Evolutionary conservation across 2,797 vertebrate genomes (phyloP).

Genomic region (Falco novaeseelandiae): DNA sequence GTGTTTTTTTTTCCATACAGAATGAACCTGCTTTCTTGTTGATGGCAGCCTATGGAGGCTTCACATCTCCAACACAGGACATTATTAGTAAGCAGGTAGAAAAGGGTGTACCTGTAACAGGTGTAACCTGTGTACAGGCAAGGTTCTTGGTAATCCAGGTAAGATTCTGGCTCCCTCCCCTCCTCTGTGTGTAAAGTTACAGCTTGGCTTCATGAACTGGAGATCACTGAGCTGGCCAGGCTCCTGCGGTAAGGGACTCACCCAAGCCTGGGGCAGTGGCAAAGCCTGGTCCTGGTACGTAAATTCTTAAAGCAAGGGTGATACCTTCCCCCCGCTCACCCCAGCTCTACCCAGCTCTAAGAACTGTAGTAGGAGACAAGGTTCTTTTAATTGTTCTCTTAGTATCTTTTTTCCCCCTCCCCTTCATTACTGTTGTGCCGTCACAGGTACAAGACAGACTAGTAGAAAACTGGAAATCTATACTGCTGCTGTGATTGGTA

Average conservation of each 20-base stretch:
- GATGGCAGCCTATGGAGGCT: not conserved
- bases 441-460: not conserved
- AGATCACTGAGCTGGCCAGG: not conserved
- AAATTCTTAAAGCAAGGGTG: not conserved
- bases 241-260: accelerated
- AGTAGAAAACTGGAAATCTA: not conserved
- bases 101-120: not conserved
- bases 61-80: not conserved
- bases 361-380: not conserved
- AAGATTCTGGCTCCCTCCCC: not conserved
- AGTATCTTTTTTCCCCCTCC: accelerated
- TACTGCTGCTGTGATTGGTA: not conserved
- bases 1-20: not conserved
- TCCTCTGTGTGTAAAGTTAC: not conserved
- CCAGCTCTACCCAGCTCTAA: not conserved
- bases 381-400: not conserved
- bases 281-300: not conserved
- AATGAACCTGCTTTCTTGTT: not conserved
- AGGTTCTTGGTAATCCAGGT: not conserved
- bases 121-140: not conserved
- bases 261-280: not conserved
- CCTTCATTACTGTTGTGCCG: not conserved
- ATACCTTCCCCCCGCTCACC: not conserved
- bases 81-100: not conserved
- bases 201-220: accelerated